Evolutionary conservation across 1,140 invertebrate genomes (phyloP).

Genomic region (Philotrypesis tridentata): DNA sequence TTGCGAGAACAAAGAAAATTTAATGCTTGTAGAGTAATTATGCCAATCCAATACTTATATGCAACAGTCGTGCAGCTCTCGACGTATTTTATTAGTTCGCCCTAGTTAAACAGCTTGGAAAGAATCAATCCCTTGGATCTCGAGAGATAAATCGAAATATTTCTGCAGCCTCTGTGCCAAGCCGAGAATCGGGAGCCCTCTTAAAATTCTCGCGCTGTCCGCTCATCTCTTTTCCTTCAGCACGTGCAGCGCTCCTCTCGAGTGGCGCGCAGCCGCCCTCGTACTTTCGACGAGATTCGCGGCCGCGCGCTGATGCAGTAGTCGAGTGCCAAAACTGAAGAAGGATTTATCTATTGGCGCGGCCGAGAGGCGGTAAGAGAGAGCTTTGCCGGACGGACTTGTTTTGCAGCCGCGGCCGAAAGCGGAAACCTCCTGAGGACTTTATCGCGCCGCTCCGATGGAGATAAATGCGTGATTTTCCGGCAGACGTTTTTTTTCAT

Average conservation of each 20-base stretch:
- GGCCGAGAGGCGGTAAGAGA: background rate
- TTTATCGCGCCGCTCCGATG: constrained; percentile 37
- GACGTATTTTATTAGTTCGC: background rate
- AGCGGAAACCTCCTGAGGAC: constrained; percentile 27
- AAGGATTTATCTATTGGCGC: constrained; percentile 40
- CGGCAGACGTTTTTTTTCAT: background rate
- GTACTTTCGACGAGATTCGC: background rate
- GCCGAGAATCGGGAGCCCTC: background rate
- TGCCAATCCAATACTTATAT: too few relatives aligned
- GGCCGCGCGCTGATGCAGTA: background rate
- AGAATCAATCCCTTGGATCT: background rate
- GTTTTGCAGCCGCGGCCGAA: background rate
- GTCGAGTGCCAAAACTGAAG: constrained; percentile 23
- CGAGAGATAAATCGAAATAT: background rate
- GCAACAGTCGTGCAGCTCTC: background rate
- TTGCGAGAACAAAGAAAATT: too few relatives aligned
- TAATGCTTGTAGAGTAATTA: too few relatives aligned
- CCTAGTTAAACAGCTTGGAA: background rate
- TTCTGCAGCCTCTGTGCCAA: background rate
- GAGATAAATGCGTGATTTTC: constrained; percentile 35
- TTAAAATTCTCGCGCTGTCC: constrained; percentile 22
- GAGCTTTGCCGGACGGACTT: constrained; percentile 23
- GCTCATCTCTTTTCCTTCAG: constrained; percentile 4
- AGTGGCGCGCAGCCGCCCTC: background rate
- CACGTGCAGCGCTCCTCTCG: background rate